These are phyloP conservation scores for Drosophila kanekoi DNA, from an alignment of 2,888 invertebrate genomes.

Conservation along the genomic window DNA sequence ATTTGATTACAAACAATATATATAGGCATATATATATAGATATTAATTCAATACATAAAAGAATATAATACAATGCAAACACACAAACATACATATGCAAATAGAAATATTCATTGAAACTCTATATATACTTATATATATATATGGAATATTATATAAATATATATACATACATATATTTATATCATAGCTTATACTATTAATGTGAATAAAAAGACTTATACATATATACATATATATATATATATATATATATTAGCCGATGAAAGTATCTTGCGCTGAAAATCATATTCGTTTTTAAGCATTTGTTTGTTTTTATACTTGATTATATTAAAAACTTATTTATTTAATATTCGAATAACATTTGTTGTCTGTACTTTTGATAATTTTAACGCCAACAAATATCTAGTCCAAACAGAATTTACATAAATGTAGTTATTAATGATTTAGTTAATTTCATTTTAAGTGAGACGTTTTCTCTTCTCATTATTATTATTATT, in stretches of 20 bases:
- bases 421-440: constrained; percentile 8
- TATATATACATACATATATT: constrained; percentile 15
- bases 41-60: constrained; percentile 42
- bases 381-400: not conserved
- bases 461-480: not conserved
- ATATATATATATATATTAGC: too few species aligned
- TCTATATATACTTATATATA: too few species aligned
- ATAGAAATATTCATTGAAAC: constrained; percentile 45
- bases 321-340: not conserved
- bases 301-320: not conserved
- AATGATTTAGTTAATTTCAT: not conserved
- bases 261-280: constrained; percentile 48
- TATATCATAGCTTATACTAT: constrained; percentile 50
- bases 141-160: constrained; percentile 28
- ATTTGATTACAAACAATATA: constrained; percentile 22
- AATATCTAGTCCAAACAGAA: constrained; percentile 33
- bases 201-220: constrained; percentile 75
- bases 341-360: not conserved
- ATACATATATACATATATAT: too few species aligned
- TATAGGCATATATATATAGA: constrained; percentile 46
- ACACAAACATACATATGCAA: constrained; percentile 18
- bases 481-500: not conserved
- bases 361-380: not conserved
- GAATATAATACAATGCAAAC: constrained; percentile 3
- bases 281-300: constrained; percentile 31